A percentile compares a stretch with the other conserved stretches of the same genome.
phyloP scores from a whole-genome alignment of 2,888 invertebrate genomes.

The Machimus atricapillus region DNA sequence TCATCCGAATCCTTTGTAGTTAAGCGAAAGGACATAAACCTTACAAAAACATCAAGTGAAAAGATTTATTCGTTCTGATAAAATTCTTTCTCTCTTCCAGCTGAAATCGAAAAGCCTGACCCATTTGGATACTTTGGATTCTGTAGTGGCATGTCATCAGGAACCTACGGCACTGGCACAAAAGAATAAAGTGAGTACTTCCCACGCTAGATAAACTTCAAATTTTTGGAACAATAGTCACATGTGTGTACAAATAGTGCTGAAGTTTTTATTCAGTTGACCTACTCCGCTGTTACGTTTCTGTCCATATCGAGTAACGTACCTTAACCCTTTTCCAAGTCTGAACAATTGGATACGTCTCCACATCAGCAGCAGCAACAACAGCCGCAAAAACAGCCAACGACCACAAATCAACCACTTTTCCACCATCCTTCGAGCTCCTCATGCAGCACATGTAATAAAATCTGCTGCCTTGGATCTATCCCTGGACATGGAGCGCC shows the following conservation, averaged over 20 bases:
- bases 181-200: constrained; percentile 48
- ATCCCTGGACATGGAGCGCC: constrained; percentile 45
- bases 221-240: background rate
- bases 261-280: background rate
- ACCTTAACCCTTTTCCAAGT: constrained; percentile 47
- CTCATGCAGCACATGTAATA: constrained; percentile 49
- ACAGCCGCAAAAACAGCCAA: constrained; percentile 19
- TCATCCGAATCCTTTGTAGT: background rate
- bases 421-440: constrained; percentile 41
- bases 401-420: constrained; percentile 36
- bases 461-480: constrained; percentile 51
- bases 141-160: constrained; percentile 59
- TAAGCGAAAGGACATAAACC: background rate
- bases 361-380: constrained; percentile 11
- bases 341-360: constrained; percentile 50
- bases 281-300: background rate
- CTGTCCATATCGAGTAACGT: background rate
- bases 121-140: constrained; percentile 73
- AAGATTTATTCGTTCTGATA: background rate
- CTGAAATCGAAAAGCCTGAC: constrained; percentile 77
- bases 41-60: background rate
- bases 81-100: constrained; percentile 61
- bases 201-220: background rate
- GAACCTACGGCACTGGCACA: constrained; percentile 45
- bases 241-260: background rate